Percentiles rank a stretch among this genome's conserved stretches.
These are phyloP conservation scores for Remorina albescens DNA, from an alignment of 2,797 vertebrate species.

Conservation along the genomic window DNA sequence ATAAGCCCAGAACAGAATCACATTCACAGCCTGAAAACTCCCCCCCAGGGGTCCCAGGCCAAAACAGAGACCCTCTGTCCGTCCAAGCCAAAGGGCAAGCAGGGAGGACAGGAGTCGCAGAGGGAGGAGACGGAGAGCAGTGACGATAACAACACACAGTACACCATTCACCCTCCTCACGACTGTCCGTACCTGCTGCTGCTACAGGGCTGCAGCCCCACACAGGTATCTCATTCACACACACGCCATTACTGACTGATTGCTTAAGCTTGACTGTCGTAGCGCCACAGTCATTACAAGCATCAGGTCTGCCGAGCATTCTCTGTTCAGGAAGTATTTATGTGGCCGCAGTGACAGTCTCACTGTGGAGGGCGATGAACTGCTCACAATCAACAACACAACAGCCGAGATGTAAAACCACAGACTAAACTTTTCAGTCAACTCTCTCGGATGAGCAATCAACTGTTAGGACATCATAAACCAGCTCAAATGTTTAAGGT, in stretches of 20 bases:
- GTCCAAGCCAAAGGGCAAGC: slow-evolving; percentile 60
- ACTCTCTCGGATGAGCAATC: too few species aligned
- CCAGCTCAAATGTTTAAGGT: not conserved
- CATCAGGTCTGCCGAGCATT: not conserved
- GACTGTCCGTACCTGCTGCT: slow-evolving; percentile 88
- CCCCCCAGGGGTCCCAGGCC: slow-evolving; percentile 47
- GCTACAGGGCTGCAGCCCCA: slow-evolving; percentile 83
- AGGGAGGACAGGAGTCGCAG: slow-evolving; percentile 81
- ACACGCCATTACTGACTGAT: not conserved
- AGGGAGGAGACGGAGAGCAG: slow-evolving; percentile 86
- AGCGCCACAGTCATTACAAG: not conserved
- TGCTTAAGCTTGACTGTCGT: not conserved
- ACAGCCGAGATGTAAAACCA: not conserved
- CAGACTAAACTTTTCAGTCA: not conserved
- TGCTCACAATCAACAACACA: not conserved
- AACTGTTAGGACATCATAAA: not conserved
- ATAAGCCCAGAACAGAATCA: slow-evolving; percentile 46
- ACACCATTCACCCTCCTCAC: slow-evolving; percentile 87
- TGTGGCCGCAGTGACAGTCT: not conserved
- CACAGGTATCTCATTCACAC: slow-evolving; percentile 81
- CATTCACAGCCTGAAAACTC: slow-evolving; percentile 35
- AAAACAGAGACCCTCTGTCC: slow-evolving; percentile 81
- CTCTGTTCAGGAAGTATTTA: not conserved
- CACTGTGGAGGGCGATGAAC: not conserved
- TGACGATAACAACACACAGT: slow-evolving; percentile 85